Base-by-base conservation (phyloP, 30 jellyfish, hydroid and myxozoan genomes). In the Hydractinia echinata region DNA sequence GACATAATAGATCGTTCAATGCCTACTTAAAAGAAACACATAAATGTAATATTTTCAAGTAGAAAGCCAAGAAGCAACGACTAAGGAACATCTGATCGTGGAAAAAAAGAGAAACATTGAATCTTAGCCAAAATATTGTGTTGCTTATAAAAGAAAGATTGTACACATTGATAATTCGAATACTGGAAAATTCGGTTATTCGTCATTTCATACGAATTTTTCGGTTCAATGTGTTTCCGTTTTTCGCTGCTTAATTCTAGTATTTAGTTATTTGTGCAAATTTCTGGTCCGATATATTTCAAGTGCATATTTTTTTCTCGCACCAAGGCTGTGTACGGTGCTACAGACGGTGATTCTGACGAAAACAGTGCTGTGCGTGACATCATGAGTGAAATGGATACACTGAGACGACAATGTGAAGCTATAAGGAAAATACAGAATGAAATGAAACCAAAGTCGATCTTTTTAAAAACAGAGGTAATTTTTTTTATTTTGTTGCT, bases 351-450 rank as follows among this genome's bases (percentile, higher is more conserved):
- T 15, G 83, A n/a, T 51, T 39, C 52, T 0, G 87, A 66, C 66
- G 87, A 58, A 50, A 68, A 30, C 18, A 68, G 69, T 10, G 69
- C 67, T 66, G 69, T 13, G 7, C 86, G 73, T 10, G 81, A 60
- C 15, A 50, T 80, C 58, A 67, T 61, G 52, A 76, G 84, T 54
- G 73, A 51, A 76, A 80, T 80, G 87, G 85, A 80, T 9, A 62
- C 55, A 18, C 30, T 80, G 61, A 54, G 70, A 66, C 61, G 87
- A 30, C 87, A 80, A 52, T 62, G 71, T 52, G 87, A 80, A 14
- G 82, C 79, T 16, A 80, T 80, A 48, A 64, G 61, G 5, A 80
- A 80, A 64, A 20, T 30, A 5, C 87, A 80, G 67, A 53, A 48
- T 10, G 87, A 80, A 14, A 52, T 80, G 85, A 80, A 61, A 9